Evolutionary conservation across 2,797 vertebrate genomes (phyloP), one percentile per base, ranked within the genome.

Genomic region (Tinamus major): DNA sequence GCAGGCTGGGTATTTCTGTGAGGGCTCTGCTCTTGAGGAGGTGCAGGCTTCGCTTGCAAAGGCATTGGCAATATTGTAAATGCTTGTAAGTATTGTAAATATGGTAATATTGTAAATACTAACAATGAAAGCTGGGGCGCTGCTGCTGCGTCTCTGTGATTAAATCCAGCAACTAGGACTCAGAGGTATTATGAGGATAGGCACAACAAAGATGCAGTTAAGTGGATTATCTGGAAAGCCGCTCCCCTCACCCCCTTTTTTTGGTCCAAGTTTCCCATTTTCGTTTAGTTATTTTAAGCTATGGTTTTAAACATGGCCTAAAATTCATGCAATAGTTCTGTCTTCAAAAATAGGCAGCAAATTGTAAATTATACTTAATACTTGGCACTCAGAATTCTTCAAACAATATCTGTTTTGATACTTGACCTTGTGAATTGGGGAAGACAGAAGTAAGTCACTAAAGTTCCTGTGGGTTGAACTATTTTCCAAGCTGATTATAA

Each of bases 401-500:
- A 68, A 74, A 83, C 44, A 71, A 1, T 39, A 33, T 58, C 48
- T 69, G 46, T 80, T 87, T 92, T 86, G 81, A 93, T 94, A 74
- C 84, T 55, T 94, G 89, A 90, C 80, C 76, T 92, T 79, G 69
- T 82, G 79, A 76, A 85, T 0, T 70, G 68, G 14, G 67, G 41
- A 90, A 94, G 92, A 94, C 63, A 95, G 75, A 92, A 87, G 48
- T 83, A 91, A 92, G 94, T 95, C 93, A 93, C 95, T 94, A 79
- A 82, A 74, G 93, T 84, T 90, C 82, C 67, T 86, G 64, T 2
- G 85, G 72, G 87, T 87, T 96, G 94, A 95, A 92, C 84, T 94
- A 44, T 94, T 97, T 96, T 88, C 90, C 96, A 96, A 96, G 92
- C 90, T 89, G 92, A 85, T 95, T 97, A 94, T 55, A 74, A 93